A percentile compares a stretch with the other conserved stretches of the same genome.
These are phyloP conservation scores for Sigmodon hispidus DNA, from an alignment of 2,113 vertebrate species.

Conservation along the genomic window DNA sequence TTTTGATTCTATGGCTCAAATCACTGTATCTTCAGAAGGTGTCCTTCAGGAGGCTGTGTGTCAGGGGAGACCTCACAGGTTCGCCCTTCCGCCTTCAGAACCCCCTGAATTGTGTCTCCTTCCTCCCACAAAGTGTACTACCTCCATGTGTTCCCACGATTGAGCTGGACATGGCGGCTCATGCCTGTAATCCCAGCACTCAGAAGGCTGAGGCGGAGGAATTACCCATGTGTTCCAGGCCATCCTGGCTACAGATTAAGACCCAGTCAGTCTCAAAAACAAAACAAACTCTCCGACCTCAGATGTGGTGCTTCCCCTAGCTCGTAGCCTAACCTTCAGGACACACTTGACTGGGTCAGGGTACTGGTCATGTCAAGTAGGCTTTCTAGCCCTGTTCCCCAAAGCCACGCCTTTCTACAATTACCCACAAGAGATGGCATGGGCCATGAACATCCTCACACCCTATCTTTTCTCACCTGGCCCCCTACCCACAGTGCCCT, in stretches of 20 bases:
- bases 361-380: neutral
- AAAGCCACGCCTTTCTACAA: neutral
- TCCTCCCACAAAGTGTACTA: neutral
- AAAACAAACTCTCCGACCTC: neutral
- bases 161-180: neutral
- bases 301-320: neutral
- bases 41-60: neutral
- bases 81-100: neutral
- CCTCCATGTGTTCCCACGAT: neutral
- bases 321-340: neutral
- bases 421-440: neutral
- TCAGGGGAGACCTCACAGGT: too few relatives aligned
- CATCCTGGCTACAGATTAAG: neutral
- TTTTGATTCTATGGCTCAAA: neutral
- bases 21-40: neutral
- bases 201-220: neutral
- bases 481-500: neutral
- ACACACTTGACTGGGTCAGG: too few relatives aligned
- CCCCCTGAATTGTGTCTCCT: neutral
- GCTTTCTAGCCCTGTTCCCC: neutral
- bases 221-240: neutral
- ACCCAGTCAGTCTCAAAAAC: neutral
- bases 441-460: fast-evolving
- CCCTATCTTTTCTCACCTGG: neutral
- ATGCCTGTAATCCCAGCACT: neutral